Evolutionary conservation across 2,888 invertebrate species (phyloP).

Genomic region (Leptopterna dolabrata): DNA sequence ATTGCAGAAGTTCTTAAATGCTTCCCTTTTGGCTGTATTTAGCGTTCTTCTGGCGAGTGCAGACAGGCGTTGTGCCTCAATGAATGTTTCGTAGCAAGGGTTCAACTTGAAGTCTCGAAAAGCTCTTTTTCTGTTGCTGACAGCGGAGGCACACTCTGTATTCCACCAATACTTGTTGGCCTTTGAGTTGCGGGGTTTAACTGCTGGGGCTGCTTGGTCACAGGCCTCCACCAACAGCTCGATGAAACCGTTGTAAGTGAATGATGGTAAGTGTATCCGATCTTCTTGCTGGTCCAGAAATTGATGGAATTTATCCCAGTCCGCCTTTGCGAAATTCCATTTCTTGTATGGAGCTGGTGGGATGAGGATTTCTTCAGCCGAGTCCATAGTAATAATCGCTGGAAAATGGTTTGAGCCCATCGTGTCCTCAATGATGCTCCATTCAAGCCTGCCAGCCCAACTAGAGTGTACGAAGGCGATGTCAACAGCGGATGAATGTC

Average conservation of each 20-base stretch:
- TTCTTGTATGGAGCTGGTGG: neutral
- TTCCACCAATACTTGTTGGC: slow-evolving; percentile 29
- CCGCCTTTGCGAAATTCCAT: neutral
- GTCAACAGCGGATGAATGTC: neutral
- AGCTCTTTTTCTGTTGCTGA: neutral
- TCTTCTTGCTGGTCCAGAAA: neutral
- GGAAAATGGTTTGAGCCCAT: slow-evolving; percentile 4
- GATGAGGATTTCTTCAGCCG: neutral
- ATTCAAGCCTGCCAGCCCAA: neutral
- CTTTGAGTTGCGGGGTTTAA: neutral
- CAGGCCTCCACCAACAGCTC: neutral
- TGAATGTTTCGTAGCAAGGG: neutral
- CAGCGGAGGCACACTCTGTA: neutral
- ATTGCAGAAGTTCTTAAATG: neutral
- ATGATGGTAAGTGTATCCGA: neutral
- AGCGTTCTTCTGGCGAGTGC: slow-evolving; percentile 10
- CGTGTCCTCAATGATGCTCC: neutral
- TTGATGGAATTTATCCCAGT: slow-evolving; percentile 10
- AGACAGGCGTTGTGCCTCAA: neutral
- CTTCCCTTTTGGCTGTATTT: neutral
- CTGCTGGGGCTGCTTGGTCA: neutral
- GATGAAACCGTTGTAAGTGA: neutral
- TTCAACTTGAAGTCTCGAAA: neutral
- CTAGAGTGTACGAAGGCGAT: neutral
- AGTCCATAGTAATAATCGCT: neutral